Conservation (phyloP, 30 jellyfish, hydroid and myxozoan genomes). For the Mastigias papua region DNA sequence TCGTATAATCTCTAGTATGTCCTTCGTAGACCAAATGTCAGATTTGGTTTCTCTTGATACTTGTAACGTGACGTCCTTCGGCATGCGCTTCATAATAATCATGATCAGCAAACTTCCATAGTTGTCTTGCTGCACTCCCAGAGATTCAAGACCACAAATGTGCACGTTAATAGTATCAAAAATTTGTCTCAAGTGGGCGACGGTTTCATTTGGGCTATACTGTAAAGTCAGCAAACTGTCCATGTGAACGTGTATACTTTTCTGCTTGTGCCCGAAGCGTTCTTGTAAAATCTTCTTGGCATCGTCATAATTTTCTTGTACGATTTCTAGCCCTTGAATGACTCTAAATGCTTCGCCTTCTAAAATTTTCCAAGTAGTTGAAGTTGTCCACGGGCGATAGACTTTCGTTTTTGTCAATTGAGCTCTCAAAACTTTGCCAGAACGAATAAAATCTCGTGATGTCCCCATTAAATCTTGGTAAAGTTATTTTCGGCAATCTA, state of each 20-base stretch:
- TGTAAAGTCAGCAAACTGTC: background rate
- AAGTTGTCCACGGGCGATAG: constrained; percentile 46
- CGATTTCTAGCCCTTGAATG: constrained; percentile 37
- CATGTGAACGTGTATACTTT: constrained; percentile 37
- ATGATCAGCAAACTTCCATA: background rate
- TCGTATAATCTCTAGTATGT: background rate
- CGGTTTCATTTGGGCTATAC: background rate
- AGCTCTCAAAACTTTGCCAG: constrained; percentile 8
- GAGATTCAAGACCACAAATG: background rate
- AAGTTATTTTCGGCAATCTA: constrained; percentile 31
- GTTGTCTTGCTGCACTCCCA: background rate
- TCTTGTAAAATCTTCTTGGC: constrained; percentile 51
- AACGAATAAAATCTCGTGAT: constrained; percentile 44
- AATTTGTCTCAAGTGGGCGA: background rate
- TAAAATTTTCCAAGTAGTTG: constrained; percentile 35
- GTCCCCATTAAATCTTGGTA: constrained; percentile 56
- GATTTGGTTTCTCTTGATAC: background rate
- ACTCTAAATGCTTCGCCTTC: constrained; percentile 55
- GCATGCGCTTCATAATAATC: background rate
- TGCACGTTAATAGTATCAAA: background rate
- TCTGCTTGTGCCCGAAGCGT: constrained; percentile 43
- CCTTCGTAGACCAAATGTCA: background rate
- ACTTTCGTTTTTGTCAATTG: constrained; percentile 25
- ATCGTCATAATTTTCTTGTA: constrained; percentile 47
- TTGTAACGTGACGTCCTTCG: background rate